Evolutionary conservation across 2,113 vertebrate species (phyloP), one percentile per base, ranked within the genome.

Genomic region (Gobio gobio): DNA sequence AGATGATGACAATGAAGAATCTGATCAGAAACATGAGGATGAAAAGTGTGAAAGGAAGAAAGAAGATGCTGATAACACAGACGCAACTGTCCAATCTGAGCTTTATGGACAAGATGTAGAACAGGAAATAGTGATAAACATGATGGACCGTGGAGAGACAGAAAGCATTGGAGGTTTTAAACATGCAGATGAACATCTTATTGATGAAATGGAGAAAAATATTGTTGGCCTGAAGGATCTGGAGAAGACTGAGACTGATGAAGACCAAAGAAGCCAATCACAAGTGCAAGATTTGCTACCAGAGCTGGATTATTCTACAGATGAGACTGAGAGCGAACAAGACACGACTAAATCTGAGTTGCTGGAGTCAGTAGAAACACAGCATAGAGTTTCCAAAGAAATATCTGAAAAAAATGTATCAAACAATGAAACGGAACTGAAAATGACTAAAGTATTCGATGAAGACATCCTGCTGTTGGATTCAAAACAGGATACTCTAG

Each of bases 281-380:
- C 58, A 40, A 59, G n/a, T 58, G 2, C 18, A 29, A 10, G 77
- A 81, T 43, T 54, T 73, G 9, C 59, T 29, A 13, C 51, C 29
- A 40, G 22, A 36, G 20, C 9, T 78, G 33, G 73, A 13, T 4
- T 64, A 9, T 54, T 49, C 74, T 78, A n/a, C 66, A 66, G n/a
- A 73, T 20, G 82, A 22, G 18, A 12, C 24, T 36, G 74, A 24
- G 33, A 29, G 40, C 22, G 64, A 68, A 26, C 68, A 64, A 82
- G 58, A 68, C 3, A 18, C 9, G 3, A 40, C 2, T 70, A 40
- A 40, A 70, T 22, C 10, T 40, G 33, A 10, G 18, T 14, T 47
- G 5, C 16, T 2, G 0, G 29, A 18, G 68, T 63, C 75, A 26
- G 68, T 88, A 88, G 89, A 87, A 76, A 85, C 76, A 0, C 64